A percentile compares a stretch with the other conserved stretches of the same genome.
Evolutionary conservation across 1,140 invertebrate species (phyloP).

Genomic region (Cydia pomonella): DNA sequence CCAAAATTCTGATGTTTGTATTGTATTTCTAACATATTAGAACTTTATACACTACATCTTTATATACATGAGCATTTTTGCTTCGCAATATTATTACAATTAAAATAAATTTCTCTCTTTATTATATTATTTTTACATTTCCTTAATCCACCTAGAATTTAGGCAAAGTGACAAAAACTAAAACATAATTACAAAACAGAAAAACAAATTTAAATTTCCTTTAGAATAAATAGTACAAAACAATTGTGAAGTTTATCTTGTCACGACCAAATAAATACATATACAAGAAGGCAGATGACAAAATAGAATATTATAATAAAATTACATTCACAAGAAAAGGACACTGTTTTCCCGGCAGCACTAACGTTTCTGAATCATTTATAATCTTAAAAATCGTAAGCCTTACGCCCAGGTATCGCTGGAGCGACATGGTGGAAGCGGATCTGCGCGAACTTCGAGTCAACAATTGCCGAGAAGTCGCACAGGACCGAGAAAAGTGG

Average conservation of each 20-base stretch:
- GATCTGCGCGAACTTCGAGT: too few species aligned
- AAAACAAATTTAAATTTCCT: conserved; percentile 47
- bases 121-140: conserved; percentile 68
- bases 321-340: neutral
- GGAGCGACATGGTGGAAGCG: too few species aligned
- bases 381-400: neutral
- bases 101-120: conserved; percentile 73
- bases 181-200: conserved; percentile 42
- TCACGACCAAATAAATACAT: conserved; percentile 33
- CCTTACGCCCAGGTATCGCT: too few species aligned
- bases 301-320: conserved; percentile 20
- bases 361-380: neutral
- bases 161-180: conserved; percentile 65
- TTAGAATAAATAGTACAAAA: conserved; percentile 28
- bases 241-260: conserved; percentile 29
- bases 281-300: conserved; percentile 21
- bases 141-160: conserved; percentile 54
- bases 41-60: conserved; percentile 68
- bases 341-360: neutral
- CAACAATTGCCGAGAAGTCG: too few species aligned
- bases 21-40: conserved; percentile 74
- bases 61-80: conserved; percentile 75
- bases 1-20: conserved; percentile 59
- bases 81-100: conserved; percentile 70
- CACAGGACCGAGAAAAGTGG: too few species aligned